Evolutionary conservation across 2,113 vertebrate species (phyloP).

Genomic region (Apteryx mantelli): DNA sequence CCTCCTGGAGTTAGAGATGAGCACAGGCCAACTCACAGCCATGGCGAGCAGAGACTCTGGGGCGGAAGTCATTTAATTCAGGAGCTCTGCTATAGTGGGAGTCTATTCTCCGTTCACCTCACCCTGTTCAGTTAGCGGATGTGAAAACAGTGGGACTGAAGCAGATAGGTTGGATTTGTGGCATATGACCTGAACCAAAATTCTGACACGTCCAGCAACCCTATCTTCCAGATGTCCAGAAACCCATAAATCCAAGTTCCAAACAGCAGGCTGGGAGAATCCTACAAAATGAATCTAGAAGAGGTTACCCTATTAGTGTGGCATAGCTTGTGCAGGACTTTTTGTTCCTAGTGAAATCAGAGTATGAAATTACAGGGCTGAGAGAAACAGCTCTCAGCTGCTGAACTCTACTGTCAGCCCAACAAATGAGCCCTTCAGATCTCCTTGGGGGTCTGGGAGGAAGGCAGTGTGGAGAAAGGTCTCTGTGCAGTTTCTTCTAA

Average conservation of each 20-base stretch:
- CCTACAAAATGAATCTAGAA: rapidly evolving
- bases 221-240: background rate
- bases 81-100: background rate
- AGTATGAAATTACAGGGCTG: background rate
- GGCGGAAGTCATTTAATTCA: background rate
- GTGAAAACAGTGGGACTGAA: background rate
- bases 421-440: no score
- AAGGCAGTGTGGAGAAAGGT: background rate
- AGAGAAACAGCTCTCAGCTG: background rate
- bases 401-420: background rate
- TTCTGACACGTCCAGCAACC: background rate
- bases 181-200: background rate
- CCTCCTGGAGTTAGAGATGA: background rate
- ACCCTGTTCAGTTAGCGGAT: background rate
- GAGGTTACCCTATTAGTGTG: background rate
- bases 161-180: background rate
- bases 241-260: background rate
- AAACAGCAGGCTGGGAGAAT: background rate
- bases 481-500: background rate
- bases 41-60: rapidly evolving
- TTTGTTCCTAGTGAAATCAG: background rate
- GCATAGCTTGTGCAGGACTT: background rate
- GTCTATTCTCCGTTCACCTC: background rate
- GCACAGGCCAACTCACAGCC: background rate
- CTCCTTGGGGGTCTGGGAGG: background rate